Evolutionary conservation across 2,797 vertebrate species (phyloP).

Genomic region (Silurus aristotelis): DNA sequence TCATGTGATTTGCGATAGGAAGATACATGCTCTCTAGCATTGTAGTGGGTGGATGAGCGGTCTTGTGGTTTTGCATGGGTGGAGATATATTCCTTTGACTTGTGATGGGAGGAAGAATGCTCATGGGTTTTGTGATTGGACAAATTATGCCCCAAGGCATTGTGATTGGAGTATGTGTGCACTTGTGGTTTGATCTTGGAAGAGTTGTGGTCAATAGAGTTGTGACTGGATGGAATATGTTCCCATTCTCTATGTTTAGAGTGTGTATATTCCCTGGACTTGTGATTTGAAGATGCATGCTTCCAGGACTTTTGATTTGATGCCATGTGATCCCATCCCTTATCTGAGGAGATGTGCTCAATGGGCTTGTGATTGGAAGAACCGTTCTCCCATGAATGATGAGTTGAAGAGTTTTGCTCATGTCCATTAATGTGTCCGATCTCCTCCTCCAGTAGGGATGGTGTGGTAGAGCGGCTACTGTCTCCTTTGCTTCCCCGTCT

Average conservation of each 20-base stretch:
- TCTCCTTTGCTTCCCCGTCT: conserved; percentile 77
- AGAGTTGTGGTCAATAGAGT: conserved; percentile 73
- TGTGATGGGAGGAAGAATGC: conserved; percentile 76
- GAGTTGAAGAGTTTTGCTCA: conserved; percentile 75
- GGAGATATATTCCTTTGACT: conserved; percentile 80
- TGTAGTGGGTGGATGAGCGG: conserved; percentile 69
- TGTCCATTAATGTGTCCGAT: conserved; percentile 83
- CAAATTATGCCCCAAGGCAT: conserved; percentile 74
- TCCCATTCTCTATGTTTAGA: conserved; percentile 80
- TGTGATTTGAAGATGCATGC: conserved; percentile 72
- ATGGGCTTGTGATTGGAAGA: conserved; percentile 76
- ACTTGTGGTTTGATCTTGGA: conserved; percentile 77
- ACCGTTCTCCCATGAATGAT: conserved; percentile 73
- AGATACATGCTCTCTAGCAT: conserved; percentile 70
- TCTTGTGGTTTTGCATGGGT: conserved; percentile 81
- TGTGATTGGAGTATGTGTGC: conserved; percentile 78
- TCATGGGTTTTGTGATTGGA: conserved; percentile 76
- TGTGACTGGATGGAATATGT: conserved; percentile 73
- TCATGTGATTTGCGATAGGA: conserved; percentile 61
- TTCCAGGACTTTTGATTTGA: conserved; percentile 74
- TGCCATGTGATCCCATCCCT: conserved; percentile 71
- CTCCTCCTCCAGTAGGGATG: conserved; percentile 81
- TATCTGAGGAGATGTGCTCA: conserved; percentile 84
- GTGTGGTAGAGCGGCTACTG: conserved; percentile 76
- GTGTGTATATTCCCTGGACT: conserved; percentile 81